Evolutionary conservation across 2,888 invertebrate species (phyloP).

Genomic region (Octonoba sinensis): DNA sequence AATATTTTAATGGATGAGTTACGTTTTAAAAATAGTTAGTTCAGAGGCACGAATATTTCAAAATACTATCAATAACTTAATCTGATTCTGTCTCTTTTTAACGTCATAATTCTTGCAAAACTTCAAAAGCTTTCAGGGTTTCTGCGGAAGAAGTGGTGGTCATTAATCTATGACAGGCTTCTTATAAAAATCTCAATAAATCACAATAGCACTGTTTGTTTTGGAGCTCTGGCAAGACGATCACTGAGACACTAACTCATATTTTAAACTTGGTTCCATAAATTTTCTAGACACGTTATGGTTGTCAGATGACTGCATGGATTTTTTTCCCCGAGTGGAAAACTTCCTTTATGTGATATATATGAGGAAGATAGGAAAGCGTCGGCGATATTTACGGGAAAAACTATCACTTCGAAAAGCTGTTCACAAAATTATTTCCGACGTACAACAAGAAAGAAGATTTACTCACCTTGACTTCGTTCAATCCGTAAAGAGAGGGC

Average conservation of each 20-base stretch:
- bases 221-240: constrained; percentile 2
- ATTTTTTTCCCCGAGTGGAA: neutral
- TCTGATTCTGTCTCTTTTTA: neutral
- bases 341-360: neutral
- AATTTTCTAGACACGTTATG: constrained; percentile 16
- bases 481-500: neutral
- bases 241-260: constrained; percentile 14
- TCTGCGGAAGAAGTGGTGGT: neutral
- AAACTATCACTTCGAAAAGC: constrained; percentile 2
- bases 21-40: too few relatives aligned
- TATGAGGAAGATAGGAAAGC: neutral
- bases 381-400: constrained; percentile 2
- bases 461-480: constrained; percentile 3
- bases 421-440: neutral
- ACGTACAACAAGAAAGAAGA: neutral
- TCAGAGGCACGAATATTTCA: too few relatives aligned
- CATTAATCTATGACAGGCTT: constrained; percentile 10
- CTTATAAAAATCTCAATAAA: constrained; percentile 15
- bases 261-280: constrained; percentile 9
- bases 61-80: too few relatives aligned
- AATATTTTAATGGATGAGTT: too few relatives aligned
- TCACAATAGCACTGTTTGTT: constrained; percentile 4
- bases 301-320: neutral
- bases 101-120: constrained; percentile 1
- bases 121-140: neutral